A percentile compares a stretch with the other conserved stretches of the same genome.
Conservation (phyloP, 2,797 vertebrate genomes). For the Phalanger gymnotis region DNA sequence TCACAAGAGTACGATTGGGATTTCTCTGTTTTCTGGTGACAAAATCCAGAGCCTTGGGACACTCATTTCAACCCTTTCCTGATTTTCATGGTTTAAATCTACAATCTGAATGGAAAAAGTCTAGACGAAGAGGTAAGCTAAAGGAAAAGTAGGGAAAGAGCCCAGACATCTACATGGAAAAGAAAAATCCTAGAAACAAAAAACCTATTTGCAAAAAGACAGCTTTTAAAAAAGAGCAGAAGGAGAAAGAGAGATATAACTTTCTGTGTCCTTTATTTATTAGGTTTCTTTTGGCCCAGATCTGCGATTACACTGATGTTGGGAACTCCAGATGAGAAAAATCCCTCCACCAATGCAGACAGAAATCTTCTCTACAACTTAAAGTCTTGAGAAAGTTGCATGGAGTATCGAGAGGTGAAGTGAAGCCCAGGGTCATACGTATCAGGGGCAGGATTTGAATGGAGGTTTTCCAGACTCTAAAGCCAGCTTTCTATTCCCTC, state of each 20-base stretch:
- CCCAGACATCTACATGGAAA: not conserved
- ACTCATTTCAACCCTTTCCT: not conserved
- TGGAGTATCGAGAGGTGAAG: not conserved
- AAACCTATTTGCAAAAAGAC: not conserved
- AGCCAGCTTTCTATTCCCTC: not conserved
- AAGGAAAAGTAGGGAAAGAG: not conserved
- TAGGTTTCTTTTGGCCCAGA: not conserved
- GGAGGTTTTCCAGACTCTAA: not conserved
- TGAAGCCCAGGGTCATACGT: not conserved
- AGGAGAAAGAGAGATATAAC: not conserved
- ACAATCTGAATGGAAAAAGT: not conserved
- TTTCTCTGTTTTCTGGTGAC: not conserved
- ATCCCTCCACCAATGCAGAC: not conserved
- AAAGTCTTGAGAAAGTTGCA: not conserved
- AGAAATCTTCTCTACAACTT: no score
- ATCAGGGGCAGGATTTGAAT: not conserved
- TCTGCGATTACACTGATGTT: not conserved
- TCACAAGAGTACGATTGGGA: not conserved
- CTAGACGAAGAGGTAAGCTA: not conserved
- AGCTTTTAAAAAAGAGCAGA: no score
- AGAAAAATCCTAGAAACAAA: not conserved
- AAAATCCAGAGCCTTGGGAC: constrained; percentile 10
- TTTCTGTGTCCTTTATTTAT: not conserved
- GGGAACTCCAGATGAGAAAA: not conserved
- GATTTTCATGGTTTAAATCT: not conserved